Percentiles rank a stretch among this genome's conserved stretches.
phyloP scores from a whole-genome alignment of 1,140 invertebrate species.

The Hydropsyche tenuis region DNA sequence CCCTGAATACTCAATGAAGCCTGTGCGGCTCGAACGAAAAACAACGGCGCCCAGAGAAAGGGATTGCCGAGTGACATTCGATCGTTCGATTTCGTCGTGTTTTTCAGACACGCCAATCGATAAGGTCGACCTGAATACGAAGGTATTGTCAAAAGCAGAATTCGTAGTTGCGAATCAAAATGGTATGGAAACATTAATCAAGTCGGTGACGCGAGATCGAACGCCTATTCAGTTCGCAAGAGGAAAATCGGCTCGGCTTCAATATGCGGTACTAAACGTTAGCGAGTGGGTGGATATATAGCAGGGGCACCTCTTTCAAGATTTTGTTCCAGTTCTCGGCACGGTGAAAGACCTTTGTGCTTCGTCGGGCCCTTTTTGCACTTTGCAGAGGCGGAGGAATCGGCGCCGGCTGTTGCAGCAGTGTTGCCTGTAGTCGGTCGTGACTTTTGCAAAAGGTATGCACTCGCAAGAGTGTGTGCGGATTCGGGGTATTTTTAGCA shows the following conservation, averaged over 20 bases:
- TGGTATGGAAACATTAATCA: background rate
- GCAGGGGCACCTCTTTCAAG: background rate
- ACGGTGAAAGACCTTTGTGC: conserved; percentile 19
- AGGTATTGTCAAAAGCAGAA: too few species aligned
- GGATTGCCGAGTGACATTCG: too few species aligned
- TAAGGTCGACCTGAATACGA: too few species aligned
- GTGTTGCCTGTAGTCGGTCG: background rate
- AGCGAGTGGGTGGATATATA: background rate
- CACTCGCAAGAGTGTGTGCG: background rate
- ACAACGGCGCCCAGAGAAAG: background rate
- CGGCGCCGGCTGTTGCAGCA: background rate
- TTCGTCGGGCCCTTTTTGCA: background rate
- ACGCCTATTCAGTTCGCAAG: background rate
- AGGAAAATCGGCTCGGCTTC: too few species aligned
- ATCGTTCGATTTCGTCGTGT: too few species aligned
- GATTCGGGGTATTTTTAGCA: conserved; percentile 12
- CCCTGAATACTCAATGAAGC: conserved; percentile 24
- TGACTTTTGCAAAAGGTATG: conserved; percentile 23
- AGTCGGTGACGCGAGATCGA: background rate
- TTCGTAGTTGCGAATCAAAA: background rate
- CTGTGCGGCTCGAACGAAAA: background rate
- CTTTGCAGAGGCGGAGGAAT: background rate
- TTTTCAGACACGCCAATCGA: too few species aligned
- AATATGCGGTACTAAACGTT: too few species aligned
- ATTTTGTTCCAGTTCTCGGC: conserved; percentile 9